phyloP scores from a whole-genome alignment of 2,113 vertebrate species.

The Albula glossodonta region DNA sequence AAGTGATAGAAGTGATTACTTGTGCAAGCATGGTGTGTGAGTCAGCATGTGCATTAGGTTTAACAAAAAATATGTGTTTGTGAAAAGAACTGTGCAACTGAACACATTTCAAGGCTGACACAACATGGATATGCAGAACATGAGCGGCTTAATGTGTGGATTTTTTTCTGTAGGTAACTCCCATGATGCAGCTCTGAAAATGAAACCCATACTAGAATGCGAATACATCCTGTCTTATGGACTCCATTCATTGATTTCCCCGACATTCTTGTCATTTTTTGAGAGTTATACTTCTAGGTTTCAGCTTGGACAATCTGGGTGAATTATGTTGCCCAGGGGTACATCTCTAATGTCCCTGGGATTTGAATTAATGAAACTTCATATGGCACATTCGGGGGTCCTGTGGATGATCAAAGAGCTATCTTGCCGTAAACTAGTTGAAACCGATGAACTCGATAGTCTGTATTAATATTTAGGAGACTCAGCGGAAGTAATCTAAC shows the following conservation, averaged over 20 bases:
- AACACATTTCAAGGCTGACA: neutral
- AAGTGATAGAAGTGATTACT: neutral
- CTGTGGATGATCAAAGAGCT: neutral
- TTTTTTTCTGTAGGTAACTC: neutral
- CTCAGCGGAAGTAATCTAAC: neutral
- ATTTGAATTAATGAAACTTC: neutral
- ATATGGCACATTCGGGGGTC: neutral
- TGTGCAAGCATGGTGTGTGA: neutral
- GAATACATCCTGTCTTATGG: neutral
- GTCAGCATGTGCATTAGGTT: neutral
- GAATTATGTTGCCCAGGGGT: neutral
- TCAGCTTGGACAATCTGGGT: conserved; percentile 3
- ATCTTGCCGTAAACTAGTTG: neutral
- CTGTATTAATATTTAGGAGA: neutral
- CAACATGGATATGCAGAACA: neutral
- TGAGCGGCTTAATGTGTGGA: neutral
- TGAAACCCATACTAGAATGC: neutral
- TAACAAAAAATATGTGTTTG: neutral
- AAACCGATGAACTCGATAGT: neutral
- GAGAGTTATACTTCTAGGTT: neutral
- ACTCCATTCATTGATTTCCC: neutral
- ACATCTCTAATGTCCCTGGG: neutral
- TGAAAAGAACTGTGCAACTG: neutral
- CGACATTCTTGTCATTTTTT: conserved; percentile 1
- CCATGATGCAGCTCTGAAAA: neutral